phyloP scores from a whole-genome alignment of 2,888 invertebrate genomes.

The Drosophila setosimentum region DNA sequence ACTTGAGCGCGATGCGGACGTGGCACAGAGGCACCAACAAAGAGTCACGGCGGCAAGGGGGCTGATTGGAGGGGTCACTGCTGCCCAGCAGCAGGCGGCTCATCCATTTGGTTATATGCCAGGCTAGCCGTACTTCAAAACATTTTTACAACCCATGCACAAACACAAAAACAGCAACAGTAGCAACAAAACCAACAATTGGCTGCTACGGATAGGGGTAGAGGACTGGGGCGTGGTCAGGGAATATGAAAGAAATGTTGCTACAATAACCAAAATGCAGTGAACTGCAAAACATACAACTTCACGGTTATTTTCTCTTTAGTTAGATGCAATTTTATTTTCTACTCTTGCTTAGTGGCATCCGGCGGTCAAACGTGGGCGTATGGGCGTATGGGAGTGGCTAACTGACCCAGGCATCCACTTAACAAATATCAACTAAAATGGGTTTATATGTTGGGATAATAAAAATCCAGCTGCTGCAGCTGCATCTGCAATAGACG shows the following conservation, averaged over 20 bases:
- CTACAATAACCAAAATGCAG: slow-evolving; percentile 72
- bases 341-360: slow-evolving; percentile 14
- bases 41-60: neutral
- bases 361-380: neutral
- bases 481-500: slow-evolving; percentile 28
- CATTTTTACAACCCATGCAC: slow-evolving; percentile 65
- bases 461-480: slow-evolving; percentile 64
- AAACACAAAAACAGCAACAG: slow-evolving; percentile 43
- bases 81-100: slow-evolving; percentile 42
- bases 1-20: slow-evolving; percentile 54
- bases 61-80: slow-evolving; percentile 3
- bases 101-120: slow-evolving; percentile 67
- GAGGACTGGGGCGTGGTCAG: slow-evolving; percentile 4
- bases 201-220: slow-evolving; percentile 18
- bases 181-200: slow-evolving; percentile 33
- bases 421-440: slow-evolving; percentile 71
- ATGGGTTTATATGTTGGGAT: slow-evolving; percentile 73
- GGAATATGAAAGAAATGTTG: slow-evolving; percentile 58
- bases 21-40: slow-evolving; percentile 9
- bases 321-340: slow-evolving; percentile 57
- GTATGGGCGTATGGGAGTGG: slow-evolving; percentile 21
- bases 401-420: slow-evolving; percentile 59
- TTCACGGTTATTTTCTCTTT: slow-evolving; percentile 78
- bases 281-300: slow-evolving; percentile 77
- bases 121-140: slow-evolving; percentile 64